Evolutionary conservation across 2,797 vertebrate species (phyloP).

Genomic region (Pseudochaenichthys georgianus): DNA sequence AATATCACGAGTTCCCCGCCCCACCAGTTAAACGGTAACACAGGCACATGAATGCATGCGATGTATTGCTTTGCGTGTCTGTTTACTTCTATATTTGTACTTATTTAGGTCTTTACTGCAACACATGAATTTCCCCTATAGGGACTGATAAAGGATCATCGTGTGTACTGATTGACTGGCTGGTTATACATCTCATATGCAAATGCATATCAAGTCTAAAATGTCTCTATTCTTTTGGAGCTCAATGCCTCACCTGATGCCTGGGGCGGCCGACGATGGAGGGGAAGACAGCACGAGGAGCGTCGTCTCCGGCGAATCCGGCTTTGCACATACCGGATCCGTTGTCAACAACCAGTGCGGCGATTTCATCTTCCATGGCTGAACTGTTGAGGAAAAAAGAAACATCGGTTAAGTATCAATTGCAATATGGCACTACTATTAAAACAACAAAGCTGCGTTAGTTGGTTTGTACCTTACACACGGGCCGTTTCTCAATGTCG

Average conservation of each 20-base stretch:
- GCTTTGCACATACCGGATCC: slow-evolving; percentile 99
- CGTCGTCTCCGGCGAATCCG: slow-evolving; percentile 97
- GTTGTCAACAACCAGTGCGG: slow-evolving; percentile 98
- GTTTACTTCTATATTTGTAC: no score
- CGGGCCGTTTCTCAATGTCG: no score
- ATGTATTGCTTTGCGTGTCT: no score
- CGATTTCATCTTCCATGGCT: slow-evolving; percentile 99
- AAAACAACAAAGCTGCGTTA: no score
- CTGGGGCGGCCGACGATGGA: slow-evolving; percentile 98
- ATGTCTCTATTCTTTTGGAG: accelerated
- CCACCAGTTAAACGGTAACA: no score
- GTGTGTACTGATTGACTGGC: background rate
- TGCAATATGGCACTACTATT: no score
- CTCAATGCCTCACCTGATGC: slow-evolving; percentile 90
- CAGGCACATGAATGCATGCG: background rate
- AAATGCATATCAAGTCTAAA: background rate
- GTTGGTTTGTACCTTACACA: no score
- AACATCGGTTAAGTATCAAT: background rate
- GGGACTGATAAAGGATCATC: no score
- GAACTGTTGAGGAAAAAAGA: slow-evolving; percentile 66
- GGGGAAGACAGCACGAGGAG: slow-evolving; percentile 97
- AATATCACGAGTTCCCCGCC: no score
- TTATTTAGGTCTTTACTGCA: no score
- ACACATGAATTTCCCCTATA: no score
- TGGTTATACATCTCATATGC: background rate